These are phyloP conservation scores for Branchipolynoe longqiensis DNA, from an alignment of 2,888 invertebrate species.

Conservation along the genomic window DNA sequence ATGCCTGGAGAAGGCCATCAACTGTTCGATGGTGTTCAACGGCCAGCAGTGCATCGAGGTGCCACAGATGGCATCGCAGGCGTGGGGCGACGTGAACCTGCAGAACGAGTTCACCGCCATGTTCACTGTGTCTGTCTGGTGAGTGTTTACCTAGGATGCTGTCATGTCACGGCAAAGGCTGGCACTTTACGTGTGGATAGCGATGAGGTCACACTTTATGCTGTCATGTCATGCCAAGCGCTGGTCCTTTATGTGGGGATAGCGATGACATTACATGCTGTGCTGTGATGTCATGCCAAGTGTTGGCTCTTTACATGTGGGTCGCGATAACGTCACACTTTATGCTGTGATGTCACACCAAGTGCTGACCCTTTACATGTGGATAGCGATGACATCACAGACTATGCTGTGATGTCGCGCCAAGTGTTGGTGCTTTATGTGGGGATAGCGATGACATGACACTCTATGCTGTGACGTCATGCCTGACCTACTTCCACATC, in stretches of 20 bases:
- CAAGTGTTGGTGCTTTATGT: not conserved
- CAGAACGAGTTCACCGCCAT: constrained; percentile 42
- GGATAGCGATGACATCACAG: too few species aligned
- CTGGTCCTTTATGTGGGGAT: not conserved
- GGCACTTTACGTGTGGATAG: too few species aligned
- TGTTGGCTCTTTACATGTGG: too few species aligned
- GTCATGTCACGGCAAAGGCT: not conserved
- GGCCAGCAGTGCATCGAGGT: constrained; percentile 62
- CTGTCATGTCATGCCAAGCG: not conserved
- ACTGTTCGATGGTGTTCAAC: constrained; percentile 65
- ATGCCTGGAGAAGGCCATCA: constrained; percentile 66
- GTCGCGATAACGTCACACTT: too few species aligned
- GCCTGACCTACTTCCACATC: too few species aligned
- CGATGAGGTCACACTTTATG: not conserved
- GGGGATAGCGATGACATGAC: not conserved
- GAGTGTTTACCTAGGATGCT: not conserved
- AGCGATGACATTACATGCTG: not conserved
- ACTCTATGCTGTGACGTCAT: not conserved
- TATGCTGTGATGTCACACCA: not conserved
- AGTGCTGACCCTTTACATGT: too few species aligned
- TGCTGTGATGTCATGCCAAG: not conserved
- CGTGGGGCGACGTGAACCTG: constrained; percentile 50
- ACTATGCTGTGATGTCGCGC: not conserved
- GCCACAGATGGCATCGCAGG: constrained; percentile 39
- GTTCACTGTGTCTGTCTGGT: constrained; percentile 46